Base-by-base conservation (phyloP, 2,888 invertebrate species). In the Leuctra nigra region DNA sequence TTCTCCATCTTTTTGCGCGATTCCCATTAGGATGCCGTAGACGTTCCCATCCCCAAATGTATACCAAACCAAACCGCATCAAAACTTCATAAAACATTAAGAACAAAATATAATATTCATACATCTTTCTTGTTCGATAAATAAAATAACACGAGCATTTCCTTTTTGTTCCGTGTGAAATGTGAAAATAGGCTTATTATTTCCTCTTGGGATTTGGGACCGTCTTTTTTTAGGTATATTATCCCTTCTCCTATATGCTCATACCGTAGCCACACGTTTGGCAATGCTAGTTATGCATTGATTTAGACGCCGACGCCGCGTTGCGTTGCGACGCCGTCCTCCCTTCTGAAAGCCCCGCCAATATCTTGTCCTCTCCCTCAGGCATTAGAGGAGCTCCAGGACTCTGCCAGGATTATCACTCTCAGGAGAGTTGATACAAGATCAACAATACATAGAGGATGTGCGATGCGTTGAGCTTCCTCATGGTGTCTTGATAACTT, bases 391-490 rank as follows among this genome's bases (percentile, higher is more conserved):
- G 13, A 35, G 50, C 35, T 44, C 48, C 9, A 48, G 48, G 29
- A n/a, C 29, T 25, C 29, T 7, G 2, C 33, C 44, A 44, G 22
- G 44, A 44, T 44, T 50, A 33, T 50, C 35, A 33, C 50, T 20
- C 50, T 33, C 16, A 11, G 16, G 50, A 35, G 50, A 33, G 41
- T 35, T 2, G 4, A n/a, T 23, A 20, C 33, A n/a, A 14, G 4
- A 50, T 50, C 50, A 50, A 50, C 50, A 50, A 50, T 50, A 50
- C 33, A 50, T 50, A n/a, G n/a, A n/a, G n/a, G 50, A 9, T 33
- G 35, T 20, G 41, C 41, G 14, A 18, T 29, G 11, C 29, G 11
- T 29, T 29, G 29, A 29, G 11, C 29, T n/a, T n/a, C n/a, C n/a
- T n/a, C n/a, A n/a, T n/a, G n/a, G n/a, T n/a, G n/a, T n/a, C n/a